Conservation (phyloP, 2,113 vertebrate genomes). For the Sinocyclocheilus grahami region DNA sequence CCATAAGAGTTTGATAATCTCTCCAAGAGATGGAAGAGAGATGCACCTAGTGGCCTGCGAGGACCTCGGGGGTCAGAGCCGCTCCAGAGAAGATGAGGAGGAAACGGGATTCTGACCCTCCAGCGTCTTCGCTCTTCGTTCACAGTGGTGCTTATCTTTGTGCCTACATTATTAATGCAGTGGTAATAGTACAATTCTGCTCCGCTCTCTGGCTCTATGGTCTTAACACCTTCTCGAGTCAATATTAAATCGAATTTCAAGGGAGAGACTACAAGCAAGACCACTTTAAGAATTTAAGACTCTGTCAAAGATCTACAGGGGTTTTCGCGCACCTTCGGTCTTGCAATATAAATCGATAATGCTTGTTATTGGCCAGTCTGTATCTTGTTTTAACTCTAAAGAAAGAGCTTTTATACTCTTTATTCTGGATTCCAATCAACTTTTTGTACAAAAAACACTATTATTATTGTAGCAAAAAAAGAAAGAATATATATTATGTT, state of each 20-base stretch:
- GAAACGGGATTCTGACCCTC: conserved; percentile 40
- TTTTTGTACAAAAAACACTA: neutral
- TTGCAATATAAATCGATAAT: conserved; percentile 8
- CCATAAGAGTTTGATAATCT: conserved; percentile 27
- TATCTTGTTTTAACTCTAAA: neutral
- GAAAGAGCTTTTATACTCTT: neutral
- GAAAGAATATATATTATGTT: too few relatives aligned
- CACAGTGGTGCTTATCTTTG: conserved; percentile 26
- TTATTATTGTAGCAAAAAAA: neutral
- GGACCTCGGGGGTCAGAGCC: conserved; percentile 19
- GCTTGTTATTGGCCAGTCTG: neutral
- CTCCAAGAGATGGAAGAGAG: conserved; percentile 43
- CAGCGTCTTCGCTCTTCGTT: neutral
- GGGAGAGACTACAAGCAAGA: neutral
- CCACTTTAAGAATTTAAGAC: conserved; percentile 26
- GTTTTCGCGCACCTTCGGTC: neutral
- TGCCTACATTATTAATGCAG: conserved; percentile 55
- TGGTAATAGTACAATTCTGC: conserved; percentile 31
- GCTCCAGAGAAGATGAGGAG: conserved; percentile 39
- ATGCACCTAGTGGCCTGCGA: conserved; percentile 20
- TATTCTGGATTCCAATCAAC: conserved; percentile 4
- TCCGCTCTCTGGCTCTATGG: conserved; percentile 25
- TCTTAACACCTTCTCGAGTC: conserved; percentile 25
- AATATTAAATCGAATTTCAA: conserved; percentile 38
- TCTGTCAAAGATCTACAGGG: neutral